Evolutionary conservation across 2,797 vertebrate species (phyloP).

Genomic region (Rhinoraja longicauda): DNA sequence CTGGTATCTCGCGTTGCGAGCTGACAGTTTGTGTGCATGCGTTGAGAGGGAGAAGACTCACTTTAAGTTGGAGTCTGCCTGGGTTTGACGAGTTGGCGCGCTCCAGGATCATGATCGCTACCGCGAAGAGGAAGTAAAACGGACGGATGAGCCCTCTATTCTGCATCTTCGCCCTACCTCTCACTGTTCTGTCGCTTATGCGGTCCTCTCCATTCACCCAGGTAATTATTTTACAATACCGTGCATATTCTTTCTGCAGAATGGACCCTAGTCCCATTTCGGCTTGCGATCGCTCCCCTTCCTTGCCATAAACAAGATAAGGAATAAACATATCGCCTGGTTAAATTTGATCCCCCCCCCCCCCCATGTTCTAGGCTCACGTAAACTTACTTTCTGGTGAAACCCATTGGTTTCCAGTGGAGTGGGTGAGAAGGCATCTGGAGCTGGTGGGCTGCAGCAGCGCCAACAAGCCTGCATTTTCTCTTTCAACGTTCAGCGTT

Average conservation of each 20-base stretch:
- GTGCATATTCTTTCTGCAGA: not conserved
- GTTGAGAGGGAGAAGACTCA: not conserved
- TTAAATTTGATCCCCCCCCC: not conserved
- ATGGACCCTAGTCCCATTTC: too few relatives aligned
- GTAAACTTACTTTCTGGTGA: not conserved
- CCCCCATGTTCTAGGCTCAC: too few relatives aligned
- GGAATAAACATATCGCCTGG: not conserved
- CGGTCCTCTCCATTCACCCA: conserved; percentile 3
- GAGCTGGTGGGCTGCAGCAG: too few relatives aligned
- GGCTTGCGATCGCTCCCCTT: too few relatives aligned
- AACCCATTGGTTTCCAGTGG: not conserved
- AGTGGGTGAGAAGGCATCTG: not conserved
- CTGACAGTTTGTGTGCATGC: not conserved
- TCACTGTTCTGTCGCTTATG: conserved; percentile 24
- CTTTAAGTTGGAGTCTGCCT: not conserved
- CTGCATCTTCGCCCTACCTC: not conserved
- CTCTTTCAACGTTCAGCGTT: too few relatives aligned
- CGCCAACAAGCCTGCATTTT: too few relatives aligned
- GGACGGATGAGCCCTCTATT: not conserved
- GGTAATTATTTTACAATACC: not conserved
- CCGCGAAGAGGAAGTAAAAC: not conserved
- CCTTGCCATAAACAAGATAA: not conserved
- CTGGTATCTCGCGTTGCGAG: too few relatives aligned
- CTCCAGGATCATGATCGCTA: not conserved
- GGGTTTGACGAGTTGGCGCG: not conserved